Conservation (phyloP, 2,888 invertebrate genomes). For the Acholoe squamosa region DNA sequence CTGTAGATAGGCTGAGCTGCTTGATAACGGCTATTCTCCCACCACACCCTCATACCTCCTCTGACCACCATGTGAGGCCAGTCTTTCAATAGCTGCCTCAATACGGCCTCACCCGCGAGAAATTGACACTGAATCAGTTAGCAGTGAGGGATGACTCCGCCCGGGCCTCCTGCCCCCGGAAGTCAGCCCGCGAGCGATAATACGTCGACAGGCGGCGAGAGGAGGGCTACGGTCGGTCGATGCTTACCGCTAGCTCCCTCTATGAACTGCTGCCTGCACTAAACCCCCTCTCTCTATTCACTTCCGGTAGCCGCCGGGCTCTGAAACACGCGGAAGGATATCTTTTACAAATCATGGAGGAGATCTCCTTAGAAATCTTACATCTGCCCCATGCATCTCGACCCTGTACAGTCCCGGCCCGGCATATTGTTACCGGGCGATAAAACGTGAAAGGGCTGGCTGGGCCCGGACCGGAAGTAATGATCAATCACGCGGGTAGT, state of each 20-base stretch:
- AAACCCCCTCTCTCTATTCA: constrained; percentile 44
- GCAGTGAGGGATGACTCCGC: constrained; percentile 39
- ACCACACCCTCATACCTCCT: too few relatives aligned
- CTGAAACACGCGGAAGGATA: constrained; percentile 55
- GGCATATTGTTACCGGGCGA: constrained; percentile 58
- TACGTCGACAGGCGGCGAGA: constrained; percentile 30
- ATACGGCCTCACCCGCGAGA: constrained; percentile 20
- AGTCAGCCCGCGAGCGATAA: background rate
- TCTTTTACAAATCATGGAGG: constrained; percentile 62
- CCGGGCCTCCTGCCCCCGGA: background rate
- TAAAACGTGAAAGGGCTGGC: constrained; percentile 58
- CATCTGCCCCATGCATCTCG: constrained; percentile 48
- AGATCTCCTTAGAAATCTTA: constrained; percentile 58
- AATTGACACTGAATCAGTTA: constrained; percentile 57
- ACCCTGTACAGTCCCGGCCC: constrained; percentile 25
- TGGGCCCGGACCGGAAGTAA: constrained; percentile 41
- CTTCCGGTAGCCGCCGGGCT: background rate
- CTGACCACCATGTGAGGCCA: background rate
- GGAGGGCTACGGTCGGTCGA: background rate
- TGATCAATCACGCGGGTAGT: constrained; percentile 57
- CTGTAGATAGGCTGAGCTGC: too few relatives aligned
- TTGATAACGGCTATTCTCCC: too few relatives aligned
- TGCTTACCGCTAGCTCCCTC: constrained; percentile 30
- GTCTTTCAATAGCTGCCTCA: constrained; percentile 40
- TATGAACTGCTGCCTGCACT: background rate